phyloP scores from a whole-genome alignment of 2,888 invertebrate genomes.

The Xylocampa areola region DNA sequence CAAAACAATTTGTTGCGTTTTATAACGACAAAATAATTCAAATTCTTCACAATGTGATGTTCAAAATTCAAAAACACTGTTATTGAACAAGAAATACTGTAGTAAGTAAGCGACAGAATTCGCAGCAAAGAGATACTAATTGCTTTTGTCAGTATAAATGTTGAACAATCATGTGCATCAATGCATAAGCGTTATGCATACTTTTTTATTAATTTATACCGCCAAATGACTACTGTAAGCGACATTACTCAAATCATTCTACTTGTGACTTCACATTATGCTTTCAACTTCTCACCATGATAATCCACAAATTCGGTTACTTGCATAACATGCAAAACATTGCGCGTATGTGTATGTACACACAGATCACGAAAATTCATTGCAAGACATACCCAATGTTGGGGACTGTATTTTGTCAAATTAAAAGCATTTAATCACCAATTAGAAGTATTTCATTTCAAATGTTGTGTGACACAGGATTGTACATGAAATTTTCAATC shows the following conservation, averaged over 20 bases:
- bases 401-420: conserved; percentile 47
- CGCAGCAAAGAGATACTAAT: conserved; percentile 69
- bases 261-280: conserved; percentile 70
- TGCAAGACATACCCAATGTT: conserved; percentile 56
- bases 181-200: conserved; percentile 77
- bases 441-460: conserved; percentile 23
- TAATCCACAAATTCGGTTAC: conserved; percentile 70
- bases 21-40: conserved; percentile 68
- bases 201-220: conserved; percentile 65
- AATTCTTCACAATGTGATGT: conserved; percentile 44
- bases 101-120: conserved; percentile 74
- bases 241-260: conserved; percentile 70
- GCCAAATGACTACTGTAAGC: conserved; percentile 85
- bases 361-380: conserved; percentile 59
- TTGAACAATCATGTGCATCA: conserved; percentile 68
- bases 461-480: conserved; percentile 56
- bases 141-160: conserved; percentile 62
- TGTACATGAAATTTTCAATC: conserved; percentile 27
- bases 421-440: conserved; percentile 46
- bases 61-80: conserved; percentile 36
- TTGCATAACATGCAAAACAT: conserved; percentile 81
- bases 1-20: conserved; percentile 82
- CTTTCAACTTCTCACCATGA: conserved; percentile 67
- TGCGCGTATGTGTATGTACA: conserved; percentile 69
- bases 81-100: conserved; percentile 56